These are phyloP conservation scores for Spinus pinus DNA, from an alignment of 2,797 vertebrate species.

Conservation along the genomic window DNA sequence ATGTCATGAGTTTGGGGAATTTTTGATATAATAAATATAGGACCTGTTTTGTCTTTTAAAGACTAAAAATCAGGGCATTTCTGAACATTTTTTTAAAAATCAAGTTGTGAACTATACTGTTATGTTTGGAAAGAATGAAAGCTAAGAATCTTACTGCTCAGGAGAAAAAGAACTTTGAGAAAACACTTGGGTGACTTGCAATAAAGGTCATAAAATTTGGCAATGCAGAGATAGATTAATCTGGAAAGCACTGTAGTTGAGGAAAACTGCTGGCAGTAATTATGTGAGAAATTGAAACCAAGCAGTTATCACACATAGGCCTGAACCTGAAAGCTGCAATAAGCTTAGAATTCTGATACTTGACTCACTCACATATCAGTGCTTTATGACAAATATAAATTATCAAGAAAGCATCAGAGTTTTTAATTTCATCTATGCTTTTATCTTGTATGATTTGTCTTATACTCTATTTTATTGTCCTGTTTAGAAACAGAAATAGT, in stretches of 20 bases:
- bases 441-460: not conserved
- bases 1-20: slow-evolving; percentile 9
- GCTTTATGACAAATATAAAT: not conserved
- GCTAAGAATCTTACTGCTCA: not conserved
- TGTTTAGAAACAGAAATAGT: not conserved
- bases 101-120: not conserved
- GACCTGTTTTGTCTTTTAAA: slow-evolving; percentile 24
- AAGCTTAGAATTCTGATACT: not conserved
- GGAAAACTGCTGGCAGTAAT: not conserved
- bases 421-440: not conserved
- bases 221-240: slow-evolving; percentile 3
- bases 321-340: not conserved
- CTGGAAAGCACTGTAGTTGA: not conserved
- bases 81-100: not conserved
- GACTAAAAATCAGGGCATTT: not conserved
- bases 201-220: slow-evolving; percentile 17
- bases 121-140: slow-evolving; percentile 45
- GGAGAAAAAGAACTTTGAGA: not conserved
- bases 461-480: not conserved
- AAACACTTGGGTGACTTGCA: slow-evolving; percentile 23
- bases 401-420: not conserved
- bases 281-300: slow-evolving; percentile 28
- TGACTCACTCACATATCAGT: not conserved
- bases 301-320: not conserved
- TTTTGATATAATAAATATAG: slow-evolving; percentile 32